A percentile compares a stretch with the other conserved stretches of the same genome.
phyloP scores from a whole-genome alignment of 2,113 vertebrate species.

The Nesoenas mayeri region DNA sequence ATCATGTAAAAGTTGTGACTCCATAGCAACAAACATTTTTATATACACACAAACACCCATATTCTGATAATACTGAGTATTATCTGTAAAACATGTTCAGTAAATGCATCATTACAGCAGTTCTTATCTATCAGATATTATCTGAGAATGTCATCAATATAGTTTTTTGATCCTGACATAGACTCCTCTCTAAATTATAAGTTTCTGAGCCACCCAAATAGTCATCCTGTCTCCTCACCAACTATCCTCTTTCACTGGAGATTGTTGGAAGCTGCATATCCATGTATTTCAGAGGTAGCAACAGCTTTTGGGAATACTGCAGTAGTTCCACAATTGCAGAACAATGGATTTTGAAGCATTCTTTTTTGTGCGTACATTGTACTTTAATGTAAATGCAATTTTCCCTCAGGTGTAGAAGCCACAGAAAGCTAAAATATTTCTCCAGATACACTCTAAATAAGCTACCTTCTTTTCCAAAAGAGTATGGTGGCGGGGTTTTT shows the following conservation, averaged over 20 bases:
- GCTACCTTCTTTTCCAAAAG: neutral
- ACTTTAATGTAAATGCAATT: slow-evolving; percentile 25
- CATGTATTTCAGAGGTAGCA: neutral
- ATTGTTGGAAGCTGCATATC: neutral
- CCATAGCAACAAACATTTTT: neutral
- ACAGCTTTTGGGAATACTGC: neutral
- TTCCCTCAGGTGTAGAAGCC: neutral
- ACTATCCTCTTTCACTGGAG: neutral
- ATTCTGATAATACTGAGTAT: neutral
- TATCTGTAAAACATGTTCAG: neutral
- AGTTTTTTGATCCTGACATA: neutral
- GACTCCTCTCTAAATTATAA: neutral
- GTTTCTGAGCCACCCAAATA: neutral
- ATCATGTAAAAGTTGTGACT: neutral
- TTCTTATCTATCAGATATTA: neutral
- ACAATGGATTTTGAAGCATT: neutral
- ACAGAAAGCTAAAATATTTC: neutral
- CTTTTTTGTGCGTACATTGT: neutral
- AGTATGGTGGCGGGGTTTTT: neutral
- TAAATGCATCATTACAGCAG: neutral
- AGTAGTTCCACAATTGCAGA: neutral
- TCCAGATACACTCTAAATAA: neutral
- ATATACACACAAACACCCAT: neutral
- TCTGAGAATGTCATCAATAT: neutral
- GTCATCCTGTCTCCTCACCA: neutral